These are phyloP conservation scores for Malthinus flaveolus DNA, from an alignment of 2,888 invertebrate species.

Conservation along the genomic window DNA sequence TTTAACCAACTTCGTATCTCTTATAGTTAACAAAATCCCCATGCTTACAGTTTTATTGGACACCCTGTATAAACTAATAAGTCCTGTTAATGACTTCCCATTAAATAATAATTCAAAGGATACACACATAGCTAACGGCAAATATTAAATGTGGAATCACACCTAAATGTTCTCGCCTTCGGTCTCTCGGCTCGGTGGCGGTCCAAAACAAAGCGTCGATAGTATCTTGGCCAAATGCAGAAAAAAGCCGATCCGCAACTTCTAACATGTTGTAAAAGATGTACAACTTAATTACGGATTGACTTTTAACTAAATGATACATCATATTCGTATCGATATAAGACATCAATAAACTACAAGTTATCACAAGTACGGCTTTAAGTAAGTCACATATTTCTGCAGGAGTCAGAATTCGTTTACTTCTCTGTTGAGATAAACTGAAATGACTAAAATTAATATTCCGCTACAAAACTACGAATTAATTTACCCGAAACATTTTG, in stretches of 20 bases:
- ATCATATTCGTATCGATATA: conserved; percentile 97
- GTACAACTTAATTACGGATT: conserved; percentile 98
- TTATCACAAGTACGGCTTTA: conserved; percentile 85
- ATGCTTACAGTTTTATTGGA: no score
- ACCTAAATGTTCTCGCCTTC: conserved; percentile 81
- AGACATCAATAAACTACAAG: conserved; percentile 82
- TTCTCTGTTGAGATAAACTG: conserved; percentile 48
- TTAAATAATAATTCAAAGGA: conserved; percentile 71
- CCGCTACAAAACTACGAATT: neutral
- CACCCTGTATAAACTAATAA: no score
- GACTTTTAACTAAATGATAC: conserved; percentile 96
- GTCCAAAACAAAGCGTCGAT: conserved; percentile 99
- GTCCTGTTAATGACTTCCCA: no score
- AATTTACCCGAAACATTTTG: conserved; percentile 73
- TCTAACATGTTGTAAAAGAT: conserved; percentile 99
- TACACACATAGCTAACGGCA: conserved; percentile 92
- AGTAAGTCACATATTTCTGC: conserved; percentile 96
- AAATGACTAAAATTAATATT: conserved; percentile 15
- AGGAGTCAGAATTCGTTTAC: conserved; percentile 71
- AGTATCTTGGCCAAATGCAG: conserved; percentile 97
- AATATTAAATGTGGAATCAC: conserved; percentile 89
- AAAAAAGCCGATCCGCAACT: conserved; percentile 93
- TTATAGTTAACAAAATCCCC: no score
- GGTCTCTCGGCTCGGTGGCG: conserved; percentile 90
- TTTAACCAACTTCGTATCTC: no score